phyloP scores from a whole-genome alignment of 2,888 invertebrate genomes.

The Epicampocera succincta region DNA sequence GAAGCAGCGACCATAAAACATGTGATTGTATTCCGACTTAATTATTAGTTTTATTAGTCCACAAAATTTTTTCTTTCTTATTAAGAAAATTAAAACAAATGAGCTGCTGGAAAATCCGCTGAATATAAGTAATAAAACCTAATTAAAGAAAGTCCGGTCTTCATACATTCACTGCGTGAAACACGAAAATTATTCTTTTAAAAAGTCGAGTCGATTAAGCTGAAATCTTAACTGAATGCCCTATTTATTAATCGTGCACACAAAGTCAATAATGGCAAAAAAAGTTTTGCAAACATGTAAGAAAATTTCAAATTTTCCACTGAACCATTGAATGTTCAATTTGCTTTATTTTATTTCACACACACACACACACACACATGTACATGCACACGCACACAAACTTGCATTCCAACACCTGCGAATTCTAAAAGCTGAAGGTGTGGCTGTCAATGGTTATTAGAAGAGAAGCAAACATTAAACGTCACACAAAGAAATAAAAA shows the following conservation, averaged over 20 bases:
- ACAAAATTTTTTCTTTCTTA: no score
- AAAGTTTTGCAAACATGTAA: slow-evolving; percentile 31
- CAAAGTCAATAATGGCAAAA: slow-evolving; percentile 4
- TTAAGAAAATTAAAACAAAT: no score
- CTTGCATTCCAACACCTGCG: background rate
- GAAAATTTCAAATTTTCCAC: slow-evolving; percentile 51
- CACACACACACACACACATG: background rate
- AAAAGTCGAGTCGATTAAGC: no score
- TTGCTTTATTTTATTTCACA: slow-evolving; percentile 36
- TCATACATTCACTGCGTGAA: no score
- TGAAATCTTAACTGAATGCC: no score
- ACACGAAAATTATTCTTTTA: no score
- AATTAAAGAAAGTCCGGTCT: no score
- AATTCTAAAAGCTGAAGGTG: slow-evolving; percentile 53
- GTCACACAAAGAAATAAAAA: slow-evolving; percentile 50
- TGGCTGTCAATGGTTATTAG: slow-evolving; percentile 63
- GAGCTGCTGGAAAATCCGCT: no score
- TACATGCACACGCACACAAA: background rate
- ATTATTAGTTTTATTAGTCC: no score
- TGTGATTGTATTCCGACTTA: no score
- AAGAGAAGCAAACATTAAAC: slow-evolving; percentile 30
- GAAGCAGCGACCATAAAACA: no score
- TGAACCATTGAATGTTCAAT: slow-evolving; percentile 61
- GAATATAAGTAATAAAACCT: no score
- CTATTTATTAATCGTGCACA: background rate